Conservation (phyloP, 2,797 vertebrate species). For the Neoniphon sammara region DNA sequence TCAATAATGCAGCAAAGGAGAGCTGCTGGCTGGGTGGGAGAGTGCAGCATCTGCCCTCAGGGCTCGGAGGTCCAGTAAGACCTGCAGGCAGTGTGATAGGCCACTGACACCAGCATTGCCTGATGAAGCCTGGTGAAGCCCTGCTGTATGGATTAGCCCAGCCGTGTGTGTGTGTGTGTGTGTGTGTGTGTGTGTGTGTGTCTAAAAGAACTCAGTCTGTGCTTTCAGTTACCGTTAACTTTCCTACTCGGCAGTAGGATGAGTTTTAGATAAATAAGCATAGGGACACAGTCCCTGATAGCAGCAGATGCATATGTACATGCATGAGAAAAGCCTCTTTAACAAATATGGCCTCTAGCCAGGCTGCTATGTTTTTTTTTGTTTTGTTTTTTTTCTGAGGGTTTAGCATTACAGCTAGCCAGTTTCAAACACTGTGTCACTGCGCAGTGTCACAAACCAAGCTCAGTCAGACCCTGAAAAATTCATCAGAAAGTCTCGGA, state of each 20-base stretch:
- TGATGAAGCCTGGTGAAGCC: slow-evolving; percentile 53
- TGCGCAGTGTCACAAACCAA: slow-evolving; percentile 49
- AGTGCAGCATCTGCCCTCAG: slow-evolving; percentile 65
- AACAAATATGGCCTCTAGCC: slow-evolving; percentile 21
- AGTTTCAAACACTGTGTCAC: slow-evolving; percentile 37
- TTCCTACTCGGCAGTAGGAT: slow-evolving; percentile 42
- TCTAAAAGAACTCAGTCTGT: slow-evolving; percentile 36
- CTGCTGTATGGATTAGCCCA: slow-evolving; percentile 68
- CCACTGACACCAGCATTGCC: slow-evolving; percentile 62
- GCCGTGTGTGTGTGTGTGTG: slow-evolving; percentile 26
- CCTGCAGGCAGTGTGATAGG: slow-evolving; percentile 68
- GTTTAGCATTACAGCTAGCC: slow-evolving; percentile 8
- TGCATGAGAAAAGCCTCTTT: slow-evolving; percentile 30
- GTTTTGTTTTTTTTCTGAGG: slow-evolving; percentile 20
- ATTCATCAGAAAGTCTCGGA: slow-evolving; percentile 11
- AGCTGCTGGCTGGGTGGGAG: slow-evolving; percentile 50
- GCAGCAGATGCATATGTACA: slow-evolving; percentile 36
- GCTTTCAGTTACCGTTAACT: slow-evolving; percentile 64
- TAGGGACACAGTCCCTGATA: slow-evolving; percentile 41
- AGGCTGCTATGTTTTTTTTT: slow-evolving; percentile 14
- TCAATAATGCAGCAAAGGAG: slow-evolving; percentile 72
- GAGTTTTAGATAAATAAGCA: slow-evolving; percentile 62
- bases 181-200: slow-evolving; percentile 1
- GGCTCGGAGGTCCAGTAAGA: slow-evolving; percentile 57
- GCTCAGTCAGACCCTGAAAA: slow-evolving; percentile 15